phyloP scores from a whole-genome alignment of 2,797 vertebrate genomes.

The Dendrocincla tyrannina region DNA sequence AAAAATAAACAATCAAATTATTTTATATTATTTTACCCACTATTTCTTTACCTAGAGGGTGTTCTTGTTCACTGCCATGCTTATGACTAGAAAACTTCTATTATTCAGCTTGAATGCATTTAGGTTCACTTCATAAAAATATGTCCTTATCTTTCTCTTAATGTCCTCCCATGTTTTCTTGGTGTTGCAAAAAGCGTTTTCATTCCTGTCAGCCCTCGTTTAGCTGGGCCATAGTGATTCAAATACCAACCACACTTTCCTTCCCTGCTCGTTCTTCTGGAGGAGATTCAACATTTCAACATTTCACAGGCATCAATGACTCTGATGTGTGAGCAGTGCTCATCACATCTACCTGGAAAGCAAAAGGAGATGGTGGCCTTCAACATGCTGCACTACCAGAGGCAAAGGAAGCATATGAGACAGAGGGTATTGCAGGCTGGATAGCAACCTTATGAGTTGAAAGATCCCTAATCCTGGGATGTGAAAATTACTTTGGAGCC shows the following conservation, averaged over 20 bases:
- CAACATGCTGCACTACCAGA: accelerated
- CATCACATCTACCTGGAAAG: neutral
- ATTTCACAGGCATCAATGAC: neutral
- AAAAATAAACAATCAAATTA: neutral
- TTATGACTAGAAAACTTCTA: neutral
- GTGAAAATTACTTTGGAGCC: neutral
- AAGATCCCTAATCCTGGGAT: neutral
- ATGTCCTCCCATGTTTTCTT: neutral
- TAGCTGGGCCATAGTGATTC: neutral
- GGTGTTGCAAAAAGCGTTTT: neutral
- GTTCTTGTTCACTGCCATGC: neutral
- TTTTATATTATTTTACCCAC: neutral
- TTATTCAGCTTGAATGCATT: neutral
- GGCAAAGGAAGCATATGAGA: neutral
- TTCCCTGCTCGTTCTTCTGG: neutral
- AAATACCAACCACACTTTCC: neutral
- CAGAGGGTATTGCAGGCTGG: neutral
- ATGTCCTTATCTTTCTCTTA: neutral
- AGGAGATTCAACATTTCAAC: neutral
- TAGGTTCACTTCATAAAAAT: neutral
- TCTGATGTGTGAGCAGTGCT: neutral
- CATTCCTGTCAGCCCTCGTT: neutral
- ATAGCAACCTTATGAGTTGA: neutral
- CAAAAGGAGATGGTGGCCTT: neutral
- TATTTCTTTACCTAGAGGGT: neutral